These are phyloP conservation scores for Caenorhabditis brenneri DNA, from an alignment of 1,140 invertebrate species.

Conservation along the genomic window DNA sequence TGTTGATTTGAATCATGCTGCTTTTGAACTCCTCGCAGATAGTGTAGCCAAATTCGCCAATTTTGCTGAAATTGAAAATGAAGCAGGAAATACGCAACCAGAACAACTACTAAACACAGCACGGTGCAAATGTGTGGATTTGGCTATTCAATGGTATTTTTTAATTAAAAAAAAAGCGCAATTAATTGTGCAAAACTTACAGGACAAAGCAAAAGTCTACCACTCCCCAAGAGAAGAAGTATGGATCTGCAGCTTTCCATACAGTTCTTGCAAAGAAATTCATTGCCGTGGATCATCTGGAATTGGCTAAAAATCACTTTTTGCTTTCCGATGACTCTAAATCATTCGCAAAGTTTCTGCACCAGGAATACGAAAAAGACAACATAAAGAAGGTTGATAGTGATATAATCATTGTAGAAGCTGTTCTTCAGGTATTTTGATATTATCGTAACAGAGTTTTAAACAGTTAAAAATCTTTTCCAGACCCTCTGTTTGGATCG, in stretches of 20 bases:
- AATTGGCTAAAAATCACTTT: constrained; percentile 33
- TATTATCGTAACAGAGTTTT: neutral
- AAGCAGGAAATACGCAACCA: neutral
- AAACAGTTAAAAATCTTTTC: neutral
- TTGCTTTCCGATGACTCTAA: constrained; percentile 10
- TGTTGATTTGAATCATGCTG: neutral
- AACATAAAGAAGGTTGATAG: neutral
- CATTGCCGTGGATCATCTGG: neutral
- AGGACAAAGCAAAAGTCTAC: constrained; percentile 25
- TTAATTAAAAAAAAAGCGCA: neutral
- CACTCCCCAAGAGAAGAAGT: neutral
- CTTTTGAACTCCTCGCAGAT: neutral
- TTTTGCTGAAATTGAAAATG: constrained; percentile 2
- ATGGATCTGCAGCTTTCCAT: constrained; percentile 7
- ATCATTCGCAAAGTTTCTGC: neutral
- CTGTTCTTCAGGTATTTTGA: neutral
- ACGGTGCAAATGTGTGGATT: constrained; percentile 29
- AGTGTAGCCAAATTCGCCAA: constrained; percentile 13
- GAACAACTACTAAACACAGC: constrained; percentile 20
- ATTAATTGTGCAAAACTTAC: neutral
- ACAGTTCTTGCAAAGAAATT: constrained; percentile 12
- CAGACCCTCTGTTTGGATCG: neutral
- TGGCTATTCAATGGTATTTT: constrained; percentile 22
- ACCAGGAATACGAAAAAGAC: neutral
- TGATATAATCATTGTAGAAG: neutral